Conservation (phyloP, 2,797 vertebrate species). For the Vireo griseus region DNA sequence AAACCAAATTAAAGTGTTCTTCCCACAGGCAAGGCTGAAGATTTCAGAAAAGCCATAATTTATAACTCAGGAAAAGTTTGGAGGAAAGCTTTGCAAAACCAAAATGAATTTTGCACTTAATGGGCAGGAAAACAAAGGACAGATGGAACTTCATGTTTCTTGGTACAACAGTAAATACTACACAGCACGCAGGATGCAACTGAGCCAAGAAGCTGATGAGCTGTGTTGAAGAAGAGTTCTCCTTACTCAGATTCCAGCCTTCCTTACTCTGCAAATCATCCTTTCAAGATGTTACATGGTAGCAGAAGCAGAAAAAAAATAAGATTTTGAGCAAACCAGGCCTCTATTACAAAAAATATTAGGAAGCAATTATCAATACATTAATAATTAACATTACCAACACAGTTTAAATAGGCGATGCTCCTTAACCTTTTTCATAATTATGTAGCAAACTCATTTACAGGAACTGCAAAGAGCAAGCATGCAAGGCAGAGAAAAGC, state of each 20-base stretch:
- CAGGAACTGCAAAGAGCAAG: not conserved
- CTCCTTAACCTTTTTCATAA: not conserved
- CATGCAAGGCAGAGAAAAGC: not conserved
- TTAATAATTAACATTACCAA: not conserved
- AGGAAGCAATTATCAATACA: not conserved
- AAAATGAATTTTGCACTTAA: conserved; percentile 33
- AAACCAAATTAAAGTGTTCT: conserved; percentile 53
- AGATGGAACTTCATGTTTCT: not conserved
- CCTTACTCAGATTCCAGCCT: not conserved
- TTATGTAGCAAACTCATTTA: not conserved
- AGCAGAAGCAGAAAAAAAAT: not conserved
- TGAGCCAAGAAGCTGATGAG: not conserved
- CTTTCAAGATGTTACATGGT: not conserved
- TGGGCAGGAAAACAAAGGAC: conserved; percentile 32
- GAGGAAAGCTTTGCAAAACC: not conserved
- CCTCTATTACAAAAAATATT: not conserved
- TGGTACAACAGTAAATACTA: not conserved
- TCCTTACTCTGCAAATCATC: not conserved
- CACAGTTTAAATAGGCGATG: accelerated
- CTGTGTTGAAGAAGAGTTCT: not conserved
- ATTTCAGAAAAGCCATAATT: conserved; percentile 9
- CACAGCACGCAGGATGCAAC: accelerated
- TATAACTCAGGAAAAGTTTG: conserved; percentile 1
- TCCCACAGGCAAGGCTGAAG: conserved; percentile 40
- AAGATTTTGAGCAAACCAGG: not conserved